A percentile compares a stretch with the other conserved stretches of the same genome.
Conservation (phyloP, 2,797 vertebrate species). For the Semaprochilodus insignis region DNA sequence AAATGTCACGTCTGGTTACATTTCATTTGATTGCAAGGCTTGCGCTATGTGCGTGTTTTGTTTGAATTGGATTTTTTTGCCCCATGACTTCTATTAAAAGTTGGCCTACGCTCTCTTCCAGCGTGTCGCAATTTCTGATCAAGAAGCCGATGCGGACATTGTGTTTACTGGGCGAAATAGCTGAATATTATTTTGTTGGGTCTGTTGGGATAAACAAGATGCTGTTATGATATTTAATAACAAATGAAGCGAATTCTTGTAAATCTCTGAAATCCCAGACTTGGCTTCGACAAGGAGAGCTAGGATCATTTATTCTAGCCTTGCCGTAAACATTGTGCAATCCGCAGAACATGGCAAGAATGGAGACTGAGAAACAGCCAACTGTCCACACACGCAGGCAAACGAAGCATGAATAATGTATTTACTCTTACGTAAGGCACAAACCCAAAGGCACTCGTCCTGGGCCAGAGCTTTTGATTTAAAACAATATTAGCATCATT, state of each 20-base stretch:
- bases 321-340: slow-evolving; percentile 10
- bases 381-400: slow-evolving; percentile 21
- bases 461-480: slow-evolving; percentile 37
- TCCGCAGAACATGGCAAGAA: background rate
- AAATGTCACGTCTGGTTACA: slow-evolving; percentile 59
- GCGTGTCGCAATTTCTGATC: slow-evolving; percentile 57
- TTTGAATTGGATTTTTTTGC: slow-evolving; percentile 63
- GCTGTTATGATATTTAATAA: slow-evolving; percentile 2
- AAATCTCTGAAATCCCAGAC: background rate
- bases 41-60: slow-evolving; percentile 55
- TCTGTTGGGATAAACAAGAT: slow-evolving; percentile 6
- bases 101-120: slow-evolving; percentile 48
- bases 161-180: slow-evolving; percentile 67
- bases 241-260: background rate
- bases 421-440: slow-evolving; percentile 26
- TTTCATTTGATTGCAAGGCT: slow-evolving; percentile 69
- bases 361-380: slow-evolving; percentile 18
- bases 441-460: slow-evolving; percentile 14
- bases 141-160: slow-evolving; percentile 58
- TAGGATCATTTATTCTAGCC: background rate
- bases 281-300: background rate
- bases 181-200: slow-evolving; percentile 36
- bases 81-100: slow-evolving; percentile 59
- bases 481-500: slow-evolving; percentile 49
- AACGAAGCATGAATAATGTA: slow-evolving; percentile 9